These are phyloP conservation scores for Pan troglodytes DNA, from an alignment of 2,113 vertebrate species.

Conservation along the genomic window NHGRI_mPanTro3-v2.1_pri NC_072407.2:27298501-27299000, in stretches of 20 bases:
- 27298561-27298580: background rate
- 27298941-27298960: background rate
- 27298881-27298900: background rate
- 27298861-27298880: background rate
- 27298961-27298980: background rate
- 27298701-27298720: accelerated
- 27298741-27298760: background rate
- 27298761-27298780: background rate
- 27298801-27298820: background rate
- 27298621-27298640: background rate
- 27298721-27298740: background rate
- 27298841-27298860: background rate
- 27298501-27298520: accelerated
- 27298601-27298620: background rate
- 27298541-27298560: background rate
- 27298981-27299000: background rate
- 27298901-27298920: background rate
- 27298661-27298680: background rate
- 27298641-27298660: background rate
- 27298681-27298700: background rate
- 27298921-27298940: background rate
- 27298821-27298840: background rate
- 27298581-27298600: background rate
- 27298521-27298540: background rate
- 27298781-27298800: background rate